Evolutionary conservation across 2,888 invertebrate genomes (phyloP), one percentile per base, ranked within the genome.

Genomic region (Cordilura impudica): DNA sequence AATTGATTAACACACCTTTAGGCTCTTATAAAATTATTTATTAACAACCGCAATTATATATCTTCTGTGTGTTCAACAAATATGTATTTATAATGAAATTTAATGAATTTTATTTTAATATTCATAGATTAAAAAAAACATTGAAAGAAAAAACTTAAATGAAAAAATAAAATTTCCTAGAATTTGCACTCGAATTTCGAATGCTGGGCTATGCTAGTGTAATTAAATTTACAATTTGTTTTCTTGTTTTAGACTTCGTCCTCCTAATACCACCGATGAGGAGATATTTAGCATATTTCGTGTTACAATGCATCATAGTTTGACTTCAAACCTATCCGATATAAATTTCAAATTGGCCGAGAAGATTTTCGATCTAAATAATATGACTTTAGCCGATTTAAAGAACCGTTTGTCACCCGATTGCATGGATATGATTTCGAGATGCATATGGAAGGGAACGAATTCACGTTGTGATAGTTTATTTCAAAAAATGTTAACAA

Each of bases 391-490:
- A 0, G 65, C 65, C 0, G 80, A 85, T 4, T 81, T 89, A 2
- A 58, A 83, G 0, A 78, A 82, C 4, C 81, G 81, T 2, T 45
- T 93, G 4, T 90, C 92, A 0, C 92, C 92, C 54, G 88, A 90
- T 7, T 93, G 94, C 83, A 89, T 88, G 45, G 89, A 91, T 3
- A 88, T 93, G 76, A 86, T 94, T 26, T 88, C 91, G 66, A 88
- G 90, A 0, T 94, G 94, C 81, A 91, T 92, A 85, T 93, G 93
- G 93, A 93, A 93, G 86, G 93, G 92, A 18, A 89, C 90, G 0
- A 87, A 91, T 18, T 90, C 90, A 18, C 90, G 91, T 0, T 94
- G 94, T 81, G 91, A 91, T 18, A 89, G 90, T 53, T 85, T 93
- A 5, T 93, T 94, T 83, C 90, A 91, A 76, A 90, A 88, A 54